Percentiles rank a stretch among this genome's conserved stretches.
These are phyloP conservation scores for Crocodylus rhombifer DNA, from an alignment of 2,797 vertebrate species.

Conservation along the genomic window DNA sequence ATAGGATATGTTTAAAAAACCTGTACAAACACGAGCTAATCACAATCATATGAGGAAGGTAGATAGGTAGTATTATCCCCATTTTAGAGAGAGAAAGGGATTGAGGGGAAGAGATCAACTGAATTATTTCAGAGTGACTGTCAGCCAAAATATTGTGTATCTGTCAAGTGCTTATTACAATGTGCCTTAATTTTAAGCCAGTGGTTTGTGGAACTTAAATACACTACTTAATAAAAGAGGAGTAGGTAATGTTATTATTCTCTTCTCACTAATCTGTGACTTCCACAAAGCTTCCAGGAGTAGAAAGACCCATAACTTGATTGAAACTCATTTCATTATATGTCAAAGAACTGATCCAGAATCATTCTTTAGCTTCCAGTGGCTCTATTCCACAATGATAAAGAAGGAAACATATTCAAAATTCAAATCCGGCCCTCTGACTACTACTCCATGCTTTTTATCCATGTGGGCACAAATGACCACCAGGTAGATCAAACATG, in stretches of 20 bases:
- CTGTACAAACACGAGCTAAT: neutral
- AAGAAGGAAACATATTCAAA: neutral
- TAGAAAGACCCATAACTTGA: neutral
- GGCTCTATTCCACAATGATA: neutral
- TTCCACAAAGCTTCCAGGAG: neutral
- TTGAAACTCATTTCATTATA: neutral
- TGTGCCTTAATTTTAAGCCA: neutral
- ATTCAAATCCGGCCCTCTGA: too few species aligned
- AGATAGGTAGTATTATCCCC: accelerated
- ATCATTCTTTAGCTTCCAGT: conserved; percentile 3
- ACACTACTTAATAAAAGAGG: neutral
- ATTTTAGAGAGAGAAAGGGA: neutral
- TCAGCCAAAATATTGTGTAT: neutral
- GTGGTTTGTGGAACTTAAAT: neutral
- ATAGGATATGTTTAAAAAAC: neutral
- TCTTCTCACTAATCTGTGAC: neutral
- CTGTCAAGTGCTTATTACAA: neutral
- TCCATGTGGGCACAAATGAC: too few species aligned
- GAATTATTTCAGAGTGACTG: neutral
- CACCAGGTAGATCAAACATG: too few species aligned
- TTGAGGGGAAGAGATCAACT: neutral
- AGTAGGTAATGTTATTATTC: neutral
- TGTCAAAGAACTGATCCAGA: neutral
- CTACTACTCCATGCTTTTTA: too few species aligned
- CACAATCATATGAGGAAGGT: accelerated